phyloP scores from a whole-genome alignment of 2,888 invertebrate genomes.

The Papilio demoleus region DNA sequence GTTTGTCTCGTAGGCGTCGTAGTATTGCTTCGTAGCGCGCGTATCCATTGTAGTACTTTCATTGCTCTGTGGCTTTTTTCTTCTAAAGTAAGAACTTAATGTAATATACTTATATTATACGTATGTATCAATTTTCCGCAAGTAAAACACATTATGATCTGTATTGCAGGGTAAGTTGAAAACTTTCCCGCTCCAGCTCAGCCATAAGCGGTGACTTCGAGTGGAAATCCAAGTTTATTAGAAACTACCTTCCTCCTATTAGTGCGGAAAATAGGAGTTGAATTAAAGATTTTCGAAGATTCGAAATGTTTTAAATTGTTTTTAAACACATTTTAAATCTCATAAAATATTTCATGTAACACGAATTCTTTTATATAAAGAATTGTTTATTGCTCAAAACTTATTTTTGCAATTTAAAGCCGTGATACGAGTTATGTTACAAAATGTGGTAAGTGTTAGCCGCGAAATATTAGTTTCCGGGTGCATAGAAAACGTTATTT shows the following conservation, averaged over 20 bases:
- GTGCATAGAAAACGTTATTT: conserved; percentile 1
- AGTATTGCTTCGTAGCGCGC: background rate
- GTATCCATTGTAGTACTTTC: background rate
- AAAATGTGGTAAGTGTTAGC: conserved; percentile 5
- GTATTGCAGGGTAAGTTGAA: conserved; percentile 22
- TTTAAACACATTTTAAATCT: too few relatives aligned
- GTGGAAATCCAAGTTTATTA: conserved; percentile 32
- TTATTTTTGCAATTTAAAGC: conserved; percentile 6
- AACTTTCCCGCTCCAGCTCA: conserved; percentile 22
- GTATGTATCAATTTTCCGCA: background rate
- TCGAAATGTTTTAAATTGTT: too few relatives aligned
- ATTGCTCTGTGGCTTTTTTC: background rate
- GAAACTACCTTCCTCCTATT: conserved; percentile 28
- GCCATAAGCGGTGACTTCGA: conserved; percentile 14
- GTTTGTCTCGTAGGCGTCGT: background rate
- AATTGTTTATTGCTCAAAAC: conserved; percentile 1
- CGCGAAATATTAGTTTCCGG: conserved; percentile 1
- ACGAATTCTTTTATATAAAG: conserved; percentile 5
- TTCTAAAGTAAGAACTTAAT: too few relatives aligned
- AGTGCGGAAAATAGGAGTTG: conserved; percentile 25
- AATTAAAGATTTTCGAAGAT: conserved; percentile 13
- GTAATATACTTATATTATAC: too few relatives aligned
- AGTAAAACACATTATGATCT: conserved; percentile 6
- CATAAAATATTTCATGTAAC: too few relatives aligned
- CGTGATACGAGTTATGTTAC: conserved; percentile 7